Conservation (phyloP, 1,140 invertebrate species). For the Halictus rubicundus region DNA sequence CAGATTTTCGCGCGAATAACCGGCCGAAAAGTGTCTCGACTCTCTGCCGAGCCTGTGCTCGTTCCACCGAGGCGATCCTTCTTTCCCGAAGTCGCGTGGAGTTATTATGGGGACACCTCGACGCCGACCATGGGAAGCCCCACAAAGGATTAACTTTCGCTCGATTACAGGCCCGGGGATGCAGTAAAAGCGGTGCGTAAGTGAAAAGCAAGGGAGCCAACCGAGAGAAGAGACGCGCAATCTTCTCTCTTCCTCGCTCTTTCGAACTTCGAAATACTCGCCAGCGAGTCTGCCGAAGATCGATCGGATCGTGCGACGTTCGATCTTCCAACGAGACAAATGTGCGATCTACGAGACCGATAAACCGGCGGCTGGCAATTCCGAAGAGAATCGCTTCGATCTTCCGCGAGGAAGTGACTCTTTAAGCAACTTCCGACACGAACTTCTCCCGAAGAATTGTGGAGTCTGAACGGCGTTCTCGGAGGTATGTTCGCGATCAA, state of each 20-base stretch:
- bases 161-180: slow-evolving; percentile 41
- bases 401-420: too few relatives aligned
- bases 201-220: neutral
- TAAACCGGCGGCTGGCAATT: too few relatives aligned
- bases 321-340: neutral
- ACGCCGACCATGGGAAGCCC: neutral
- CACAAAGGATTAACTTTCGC: slow-evolving; percentile 44
- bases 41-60: too few relatives aligned
- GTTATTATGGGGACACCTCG: slow-evolving; percentile 37
- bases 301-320: too few relatives aligned
- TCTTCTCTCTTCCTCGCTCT: neutral
- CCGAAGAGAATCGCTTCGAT: too few relatives aligned
- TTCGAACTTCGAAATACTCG: neutral
- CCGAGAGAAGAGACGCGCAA: neutral
- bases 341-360: neutral
- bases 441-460: too few relatives aligned
- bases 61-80: neutral
- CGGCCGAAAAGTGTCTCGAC: too few relatives aligned
- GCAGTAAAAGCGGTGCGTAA: slow-evolving; percentile 32
- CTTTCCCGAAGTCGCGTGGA: neutral
- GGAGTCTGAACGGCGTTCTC: too few relatives aligned
- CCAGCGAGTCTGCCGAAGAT: neutral
- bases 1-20: too few relatives aligned
- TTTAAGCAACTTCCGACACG: too few relatives aligned
- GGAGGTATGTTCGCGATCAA: too few relatives aligned